These are phyloP conservation scores for Pangasius mekongensis DNA, from an alignment of 2,797 vertebrate species.

Conservation along the genomic window DNA sequence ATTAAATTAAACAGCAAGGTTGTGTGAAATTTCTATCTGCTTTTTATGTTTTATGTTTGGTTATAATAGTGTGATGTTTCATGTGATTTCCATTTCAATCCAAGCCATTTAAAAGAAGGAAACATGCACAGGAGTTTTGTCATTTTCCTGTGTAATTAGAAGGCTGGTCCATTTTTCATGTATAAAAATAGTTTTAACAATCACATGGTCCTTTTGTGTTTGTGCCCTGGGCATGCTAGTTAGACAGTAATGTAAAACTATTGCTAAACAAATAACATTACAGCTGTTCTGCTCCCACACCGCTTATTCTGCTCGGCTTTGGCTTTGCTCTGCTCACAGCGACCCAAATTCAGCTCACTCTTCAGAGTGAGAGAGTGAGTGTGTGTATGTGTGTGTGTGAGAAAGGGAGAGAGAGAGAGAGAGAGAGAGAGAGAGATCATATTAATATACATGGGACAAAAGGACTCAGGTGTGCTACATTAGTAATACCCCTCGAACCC, in stretches of 20 bases:
- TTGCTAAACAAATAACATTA: constrained; percentile 24
- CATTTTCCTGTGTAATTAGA: background rate
- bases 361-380: background rate
- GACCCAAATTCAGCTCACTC: background rate
- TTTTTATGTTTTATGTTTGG: background rate
- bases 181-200: background rate
- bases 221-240: too few species aligned
- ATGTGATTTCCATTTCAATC: background rate
- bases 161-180: background rate
- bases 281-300: background rate
- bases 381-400: background rate
- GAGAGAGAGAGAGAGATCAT: background rate
- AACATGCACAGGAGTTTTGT: background rate
- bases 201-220: background rate
- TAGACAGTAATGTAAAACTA: constrained; percentile 10
- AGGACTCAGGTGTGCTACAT: constrained; percentile 21
- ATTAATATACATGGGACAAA: background rate
- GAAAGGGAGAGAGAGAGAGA: background rate
- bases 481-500: background rate
- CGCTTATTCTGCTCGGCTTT: background rate
- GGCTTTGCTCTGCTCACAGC: background rate
- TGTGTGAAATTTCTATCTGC: background rate
- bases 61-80: background rate
- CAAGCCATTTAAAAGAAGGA: background rate
- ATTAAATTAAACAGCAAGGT: background rate